phyloP scores from a whole-genome alignment of 2,888 invertebrate species.

The Eristalinus aeneus region DNA sequence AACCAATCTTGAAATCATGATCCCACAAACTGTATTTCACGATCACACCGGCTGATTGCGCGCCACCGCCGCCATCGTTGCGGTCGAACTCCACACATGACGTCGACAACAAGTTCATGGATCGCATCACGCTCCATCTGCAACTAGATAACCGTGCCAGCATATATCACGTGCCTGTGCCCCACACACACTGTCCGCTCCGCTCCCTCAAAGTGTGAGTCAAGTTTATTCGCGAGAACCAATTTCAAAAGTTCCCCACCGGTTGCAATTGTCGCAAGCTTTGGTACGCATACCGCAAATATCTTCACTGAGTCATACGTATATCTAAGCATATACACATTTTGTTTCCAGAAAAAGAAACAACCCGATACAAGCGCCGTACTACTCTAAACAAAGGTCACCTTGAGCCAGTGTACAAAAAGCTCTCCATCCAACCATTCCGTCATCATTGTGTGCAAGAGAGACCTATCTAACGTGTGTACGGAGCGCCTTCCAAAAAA shows the following conservation, averaged over 20 bases:
- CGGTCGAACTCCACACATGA: not conserved
- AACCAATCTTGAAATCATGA: constrained; percentile 13
- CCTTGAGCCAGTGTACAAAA: constrained; percentile 64
- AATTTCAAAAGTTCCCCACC: constrained; percentile 54
- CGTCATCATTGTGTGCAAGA: constrained; percentile 60
- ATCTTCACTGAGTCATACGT: not conserved
- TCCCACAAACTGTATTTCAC: constrained; percentile 30
- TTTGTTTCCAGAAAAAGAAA: constrained; percentile 59
- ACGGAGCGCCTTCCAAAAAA: constrained; percentile 59
- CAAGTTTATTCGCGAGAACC: not conserved
- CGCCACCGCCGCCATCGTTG: not conserved
- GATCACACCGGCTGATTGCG: constrained; percentile 24
- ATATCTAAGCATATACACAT: constrained; percentile 29
- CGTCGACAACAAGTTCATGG: constrained; percentile 35
- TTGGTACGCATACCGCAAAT: constrained; percentile 49
- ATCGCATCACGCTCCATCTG: constrained; percentile 2
- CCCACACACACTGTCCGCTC: not conserved
- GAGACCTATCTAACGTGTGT: constrained; percentile 42
- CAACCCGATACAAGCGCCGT: constrained; percentile 20
- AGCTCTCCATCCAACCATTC: constrained; percentile 46
- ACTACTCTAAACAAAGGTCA: constrained; percentile 62
- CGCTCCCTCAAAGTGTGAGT: constrained; percentile 5
- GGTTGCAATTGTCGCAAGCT: constrained; percentile 49
- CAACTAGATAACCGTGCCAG: constrained; percentile 17
- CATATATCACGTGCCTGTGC: constrained; percentile 27